These are phyloP conservation scores for Microtus richardsoni DNA, from an alignment of 2,113 vertebrate genomes.

Conservation along the genomic window DNA sequence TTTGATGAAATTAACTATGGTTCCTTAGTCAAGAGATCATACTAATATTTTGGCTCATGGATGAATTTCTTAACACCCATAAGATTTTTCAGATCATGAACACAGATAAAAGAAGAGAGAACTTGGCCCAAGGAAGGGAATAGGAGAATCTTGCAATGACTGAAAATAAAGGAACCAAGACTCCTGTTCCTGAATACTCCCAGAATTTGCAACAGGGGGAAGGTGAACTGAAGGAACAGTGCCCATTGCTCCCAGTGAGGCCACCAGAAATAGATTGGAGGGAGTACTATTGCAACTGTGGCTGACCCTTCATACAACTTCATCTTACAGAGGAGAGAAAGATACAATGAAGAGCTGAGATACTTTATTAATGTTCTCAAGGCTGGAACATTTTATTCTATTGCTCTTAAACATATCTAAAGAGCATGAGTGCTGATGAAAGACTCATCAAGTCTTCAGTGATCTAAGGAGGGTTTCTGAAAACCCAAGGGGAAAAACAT, in stretches of 20 bases:
- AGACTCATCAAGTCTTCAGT: not conserved
- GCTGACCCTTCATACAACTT: not conserved
- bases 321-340: not conserved
- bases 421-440: not conserved
- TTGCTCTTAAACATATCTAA: not conserved
- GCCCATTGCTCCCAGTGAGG: not conserved
- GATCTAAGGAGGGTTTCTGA: not conserved
- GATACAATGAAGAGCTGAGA: not conserved
- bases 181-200: not conserved
- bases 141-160: not conserved
- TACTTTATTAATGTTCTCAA: not conserved
- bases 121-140: not conserved
- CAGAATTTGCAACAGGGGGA: not conserved
- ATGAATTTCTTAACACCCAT: not conserved
- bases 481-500: slow-evolving; percentile 16
- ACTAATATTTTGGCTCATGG: not conserved
- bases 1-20: not conserved
- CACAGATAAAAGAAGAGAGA: not conserved
- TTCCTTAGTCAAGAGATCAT: not conserved
- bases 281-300: not conserved
- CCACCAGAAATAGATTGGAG: not conserved
- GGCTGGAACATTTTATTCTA: not conserved
- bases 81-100: not conserved
- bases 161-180: not conserved
- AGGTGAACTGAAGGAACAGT: not conserved